phyloP scores from a whole-genome alignment of 1,140 invertebrate species.

The Yoshiicerus persimilis region DNA sequence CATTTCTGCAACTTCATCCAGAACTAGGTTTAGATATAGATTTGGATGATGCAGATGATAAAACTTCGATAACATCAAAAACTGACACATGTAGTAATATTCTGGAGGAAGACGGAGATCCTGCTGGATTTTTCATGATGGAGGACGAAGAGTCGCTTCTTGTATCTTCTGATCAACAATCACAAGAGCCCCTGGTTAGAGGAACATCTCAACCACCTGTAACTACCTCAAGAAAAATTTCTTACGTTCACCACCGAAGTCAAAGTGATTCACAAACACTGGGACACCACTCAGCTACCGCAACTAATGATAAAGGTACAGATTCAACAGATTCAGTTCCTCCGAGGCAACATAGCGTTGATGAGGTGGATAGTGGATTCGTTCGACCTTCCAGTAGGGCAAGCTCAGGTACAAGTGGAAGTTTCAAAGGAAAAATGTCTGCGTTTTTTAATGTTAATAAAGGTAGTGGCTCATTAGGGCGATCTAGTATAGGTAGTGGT shows the following conservation, averaged over 20 bases:
- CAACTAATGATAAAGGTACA: background rate
- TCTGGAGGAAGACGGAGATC: conserved; percentile 41
- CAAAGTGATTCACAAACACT: conserved; percentile 43
- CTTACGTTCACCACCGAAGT: conserved; percentile 34
- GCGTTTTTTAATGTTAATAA: background rate
- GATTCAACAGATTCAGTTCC: background rate
- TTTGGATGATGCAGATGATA: conserved; percentile 31
- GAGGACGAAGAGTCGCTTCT: background rate
- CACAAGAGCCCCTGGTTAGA: background rate
- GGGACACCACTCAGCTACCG: background rate
- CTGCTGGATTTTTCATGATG: background rate
- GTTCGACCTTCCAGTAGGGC: background rate
- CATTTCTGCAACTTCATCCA: background rate
- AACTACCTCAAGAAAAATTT: background rate
- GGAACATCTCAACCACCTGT: background rate
- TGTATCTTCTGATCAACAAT: background rate
- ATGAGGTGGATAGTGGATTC: background rate
- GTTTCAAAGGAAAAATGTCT: conserved; percentile 13
- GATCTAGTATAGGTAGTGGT: conserved; percentile 72
- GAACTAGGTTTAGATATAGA: conserved; percentile 23
- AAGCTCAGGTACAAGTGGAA: conserved; percentile 10
- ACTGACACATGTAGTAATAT: conserved; percentile 33
- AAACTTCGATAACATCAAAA: conserved; percentile 30
- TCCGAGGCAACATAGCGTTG: background rate
- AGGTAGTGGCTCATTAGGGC: background rate